These are phyloP conservation scores for Rhinoderma darwinii DNA, from an alignment of 2,113 vertebrate species.

Conservation along the genomic window DNA sequence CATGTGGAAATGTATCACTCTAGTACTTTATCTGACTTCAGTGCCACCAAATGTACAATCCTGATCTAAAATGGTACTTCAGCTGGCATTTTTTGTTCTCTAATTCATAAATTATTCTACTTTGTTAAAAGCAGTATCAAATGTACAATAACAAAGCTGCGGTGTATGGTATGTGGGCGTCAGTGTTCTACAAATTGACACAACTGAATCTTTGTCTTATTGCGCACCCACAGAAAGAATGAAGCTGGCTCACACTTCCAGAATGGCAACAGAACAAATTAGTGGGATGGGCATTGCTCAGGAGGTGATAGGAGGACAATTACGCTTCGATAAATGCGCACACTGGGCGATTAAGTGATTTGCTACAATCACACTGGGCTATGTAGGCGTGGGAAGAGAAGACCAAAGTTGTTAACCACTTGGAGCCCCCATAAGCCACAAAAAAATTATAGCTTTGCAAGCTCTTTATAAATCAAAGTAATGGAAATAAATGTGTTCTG, in stretches of 20 bases:
- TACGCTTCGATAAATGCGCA: constrained; percentile 28
- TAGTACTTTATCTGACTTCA: background rate
- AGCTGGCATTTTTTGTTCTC: background rate
- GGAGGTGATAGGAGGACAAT: constrained; percentile 49
- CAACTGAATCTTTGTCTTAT: constrained; percentile 42
- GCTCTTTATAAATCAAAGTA: constrained; percentile 34
- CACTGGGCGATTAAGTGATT: constrained; percentile 35
- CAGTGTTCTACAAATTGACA: constrained; percentile 29
- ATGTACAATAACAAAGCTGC: constrained; percentile 18
- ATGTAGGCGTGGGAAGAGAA: constrained; percentile 39
- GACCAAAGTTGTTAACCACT: constrained; percentile 32
- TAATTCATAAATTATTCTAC: constrained; percentile 6
- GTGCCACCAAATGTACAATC: background rate
- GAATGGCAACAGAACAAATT: constrained; percentile 46
- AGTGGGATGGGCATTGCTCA: constrained; percentile 47
- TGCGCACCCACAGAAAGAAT: constrained; percentile 47
- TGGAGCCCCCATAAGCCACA: constrained; percentile 27
- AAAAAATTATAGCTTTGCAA: constrained; percentile 42
- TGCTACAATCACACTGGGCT: constrained; percentile 33
- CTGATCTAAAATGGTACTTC: background rate
- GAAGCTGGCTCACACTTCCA: constrained; percentile 28
- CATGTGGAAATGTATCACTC: background rate
- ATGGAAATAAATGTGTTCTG: constrained; percentile 35
- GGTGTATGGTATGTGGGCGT: constrained; percentile 44
- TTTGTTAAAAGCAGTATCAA: background rate